Evolutionary conservation across 2,113 vertebrate species (phyloP), one percentile per base, ranked within the genome.

Genomic region (Rousettus leschenaultii): DNA sequence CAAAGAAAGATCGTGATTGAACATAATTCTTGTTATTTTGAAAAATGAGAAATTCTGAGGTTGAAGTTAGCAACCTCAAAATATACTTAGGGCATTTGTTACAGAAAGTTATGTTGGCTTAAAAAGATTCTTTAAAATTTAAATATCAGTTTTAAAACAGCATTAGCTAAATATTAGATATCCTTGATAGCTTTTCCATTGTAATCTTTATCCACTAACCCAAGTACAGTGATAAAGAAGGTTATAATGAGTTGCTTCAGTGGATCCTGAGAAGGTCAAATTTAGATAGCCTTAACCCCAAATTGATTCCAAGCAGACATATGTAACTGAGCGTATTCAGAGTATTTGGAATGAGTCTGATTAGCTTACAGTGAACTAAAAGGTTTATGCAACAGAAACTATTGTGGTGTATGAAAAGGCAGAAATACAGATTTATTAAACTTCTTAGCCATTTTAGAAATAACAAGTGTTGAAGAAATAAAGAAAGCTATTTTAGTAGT

Each of bases 391-490:
- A 79, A 15, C 92, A 84, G 84, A 74, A 82, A 57, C 86, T 89
- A 43, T 19, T 93, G 57, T 68, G n/a, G 19, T 82, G 11, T 84
- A 91, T 96, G 0, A 55, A 73, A 97, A 96, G 73, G 59, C 30
- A 87, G 33, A 75, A 0, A 84, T 65, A 0, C 2, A 75, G 59
- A 55, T 74, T 83, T 33, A 70, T 59, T 92, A 59, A 48, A 73
- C 30, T 93, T 57, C 86, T n/a, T 80, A 66, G 18, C 61, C 51
- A 33, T 82, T 61, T 93, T 66, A 74, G 86, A 95, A 93, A 45
- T 53, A 70, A 18, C 14, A 59, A 28, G 22, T 30, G 7, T 65
- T 91, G 57, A 89, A 84, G 77, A 87, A 86, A n/a, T 57, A 51
- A 35, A 85, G 83, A 78, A 93, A 68, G 33, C 33, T 70, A 22